Percentiles rank a stretch among this genome's conserved stretches.
Conservation (phyloP, 2,113 vertebrate genomes). For the Chamaetylas fuelleborni region DNA sequence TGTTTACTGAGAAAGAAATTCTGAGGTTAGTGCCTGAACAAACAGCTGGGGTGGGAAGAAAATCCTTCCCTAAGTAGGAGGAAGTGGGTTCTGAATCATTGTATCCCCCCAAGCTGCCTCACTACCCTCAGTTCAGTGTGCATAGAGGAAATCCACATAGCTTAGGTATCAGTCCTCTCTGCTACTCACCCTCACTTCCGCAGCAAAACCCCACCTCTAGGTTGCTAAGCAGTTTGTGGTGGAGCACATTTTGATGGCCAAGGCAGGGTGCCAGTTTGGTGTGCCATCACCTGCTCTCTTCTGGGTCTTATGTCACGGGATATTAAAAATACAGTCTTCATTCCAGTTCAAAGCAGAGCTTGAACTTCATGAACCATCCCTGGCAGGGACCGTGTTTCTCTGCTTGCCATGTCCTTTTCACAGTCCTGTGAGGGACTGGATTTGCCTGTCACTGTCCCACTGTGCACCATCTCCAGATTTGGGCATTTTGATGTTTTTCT, state of each 20-base stretch:
- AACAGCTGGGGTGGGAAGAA: background rate
- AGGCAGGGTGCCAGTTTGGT: background rate
- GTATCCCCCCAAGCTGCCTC: background rate
- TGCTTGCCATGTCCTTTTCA: background rate
- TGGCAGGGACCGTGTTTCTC: background rate
- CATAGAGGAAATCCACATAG: accelerated
- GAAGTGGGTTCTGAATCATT: background rate
- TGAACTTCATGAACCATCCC: background rate
- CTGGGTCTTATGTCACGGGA: background rate
- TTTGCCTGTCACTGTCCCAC: background rate
- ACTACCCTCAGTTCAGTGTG: accelerated
- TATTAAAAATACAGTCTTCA: background rate
- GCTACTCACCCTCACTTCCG: background rate
- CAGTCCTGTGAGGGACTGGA: background rate
- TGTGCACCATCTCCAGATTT: background rate
- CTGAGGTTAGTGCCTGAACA: background rate
- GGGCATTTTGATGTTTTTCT: background rate
- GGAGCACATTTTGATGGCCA: background rate
- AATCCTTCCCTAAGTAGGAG: background rate
- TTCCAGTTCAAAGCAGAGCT: background rate
- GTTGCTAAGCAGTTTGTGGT: background rate
- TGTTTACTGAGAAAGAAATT: background rate
- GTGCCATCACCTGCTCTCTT: background rate
- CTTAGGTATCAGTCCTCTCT: background rate
- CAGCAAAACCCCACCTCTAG: background rate